phyloP scores from a whole-genome alignment of 1,140 invertebrate species.

The Drosophila cardini region DNA sequence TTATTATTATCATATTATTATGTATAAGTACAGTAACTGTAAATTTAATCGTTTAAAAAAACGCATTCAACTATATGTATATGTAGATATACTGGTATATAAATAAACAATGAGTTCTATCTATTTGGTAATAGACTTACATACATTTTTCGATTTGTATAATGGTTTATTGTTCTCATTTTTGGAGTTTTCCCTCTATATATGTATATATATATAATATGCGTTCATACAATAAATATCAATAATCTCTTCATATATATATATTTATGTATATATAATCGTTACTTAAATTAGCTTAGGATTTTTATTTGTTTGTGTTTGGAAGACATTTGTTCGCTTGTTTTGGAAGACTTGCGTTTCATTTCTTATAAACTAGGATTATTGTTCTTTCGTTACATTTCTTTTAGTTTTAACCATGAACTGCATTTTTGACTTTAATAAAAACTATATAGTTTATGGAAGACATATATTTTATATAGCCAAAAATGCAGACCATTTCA shows the following conservation, averaged over 20 bases:
- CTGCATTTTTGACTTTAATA: conserved; percentile 14
- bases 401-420: conserved; percentile 2
- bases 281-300: conserved; percentile 54
- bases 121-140: conserved; percentile 60
- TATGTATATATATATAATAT: conserved; percentile 41
- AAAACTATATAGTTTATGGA: conserved; percentile 52
- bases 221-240: conserved; percentile 55
- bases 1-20: conserved; percentile 46
- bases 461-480: conserved; percentile 55
- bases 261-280: conserved; percentile 45
- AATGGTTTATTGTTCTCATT: conserved; percentile 61
- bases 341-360: conserved; percentile 82
- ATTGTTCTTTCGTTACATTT: conserved; percentile 47
- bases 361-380: conserved; percentile 71
- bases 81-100: conserved; percentile 54
- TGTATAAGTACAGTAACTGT: conserved; percentile 76
- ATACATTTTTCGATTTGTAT: conserved; percentile 60
- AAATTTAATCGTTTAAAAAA: conserved; percentile 79
- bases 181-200: conserved; percentile 48
- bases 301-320: conserved; percentile 64
- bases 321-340: conserved; percentile 81
- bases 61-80: conserved; percentile 67
- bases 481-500: conserved; percentile 22
- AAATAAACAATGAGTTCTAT: conserved; percentile 78
- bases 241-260: conserved; percentile 30